Evolutionary conservation across 1,140 invertebrate genomes (phyloP).

Genomic region (Delia radicum): DNA sequence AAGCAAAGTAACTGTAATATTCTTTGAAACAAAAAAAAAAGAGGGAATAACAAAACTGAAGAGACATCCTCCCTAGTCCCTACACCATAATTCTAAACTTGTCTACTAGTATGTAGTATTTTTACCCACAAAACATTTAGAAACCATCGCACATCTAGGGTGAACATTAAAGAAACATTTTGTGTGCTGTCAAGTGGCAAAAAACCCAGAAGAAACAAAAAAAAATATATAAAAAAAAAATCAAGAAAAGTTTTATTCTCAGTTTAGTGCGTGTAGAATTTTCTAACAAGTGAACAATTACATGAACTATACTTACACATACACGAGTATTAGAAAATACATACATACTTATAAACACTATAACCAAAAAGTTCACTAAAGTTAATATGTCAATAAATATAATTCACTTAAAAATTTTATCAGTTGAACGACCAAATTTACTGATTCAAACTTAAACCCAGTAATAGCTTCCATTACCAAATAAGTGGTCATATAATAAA

Average conservation of each 20-base stretch:
- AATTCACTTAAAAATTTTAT: no score
- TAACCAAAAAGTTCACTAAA: no score
- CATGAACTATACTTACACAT: not conserved
- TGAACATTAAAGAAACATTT: slow-evolving; percentile 5
- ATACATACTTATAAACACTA: no score
- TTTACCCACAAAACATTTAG: not conserved
- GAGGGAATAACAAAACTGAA: not conserved
- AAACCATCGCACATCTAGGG: not conserved
- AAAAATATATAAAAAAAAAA: not conserved
- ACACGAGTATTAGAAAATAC: not conserved
- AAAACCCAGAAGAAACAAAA: not conserved
- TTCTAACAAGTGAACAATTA: slow-evolving; percentile 20
- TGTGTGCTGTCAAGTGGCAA: slow-evolving; percentile 11
- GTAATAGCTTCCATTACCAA: no score
- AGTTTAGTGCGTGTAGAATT: slow-evolving; percentile 14
- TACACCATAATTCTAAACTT: not conserved
- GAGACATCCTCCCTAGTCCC: not conserved
- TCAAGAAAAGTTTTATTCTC: slow-evolving; percentile 6
- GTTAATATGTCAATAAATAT: no score
- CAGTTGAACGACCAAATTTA: no score
- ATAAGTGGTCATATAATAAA: no score
- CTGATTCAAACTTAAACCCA: no score
- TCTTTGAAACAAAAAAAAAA: no score
- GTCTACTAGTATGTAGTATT: not conserved
- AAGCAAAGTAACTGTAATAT: not conserved